Percentiles rank a stretch among this genome's conserved stretches.
Evolutionary conservation across 1,140 invertebrate species (phyloP).

Genomic region (Drosophila lacertosa): DNA sequence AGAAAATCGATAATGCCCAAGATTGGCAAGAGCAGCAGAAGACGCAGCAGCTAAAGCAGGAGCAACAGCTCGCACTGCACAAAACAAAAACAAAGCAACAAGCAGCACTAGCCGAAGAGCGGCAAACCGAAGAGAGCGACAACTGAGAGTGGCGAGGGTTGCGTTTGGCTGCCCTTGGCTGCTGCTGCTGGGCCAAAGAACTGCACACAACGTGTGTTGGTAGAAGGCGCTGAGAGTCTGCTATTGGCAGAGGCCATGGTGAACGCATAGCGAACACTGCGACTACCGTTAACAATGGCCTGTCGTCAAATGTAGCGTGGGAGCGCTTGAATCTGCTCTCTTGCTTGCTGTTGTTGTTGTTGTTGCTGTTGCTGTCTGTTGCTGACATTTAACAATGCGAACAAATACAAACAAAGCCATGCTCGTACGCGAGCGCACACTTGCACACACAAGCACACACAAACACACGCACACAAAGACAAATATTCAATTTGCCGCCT

Average conservation of each 20-base stretch:
- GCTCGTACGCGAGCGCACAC: conserved; percentile 12
- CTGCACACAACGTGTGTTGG: conserved; percentile 19
- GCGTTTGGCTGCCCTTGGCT: conserved; percentile 39
- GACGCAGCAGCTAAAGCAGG: conserved; percentile 28
- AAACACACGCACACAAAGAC: conserved; percentile 27
- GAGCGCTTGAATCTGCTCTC: conserved; percentile 28
- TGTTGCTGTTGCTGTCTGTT: conserved; percentile 19
- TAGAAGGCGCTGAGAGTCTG: conserved; percentile 28
- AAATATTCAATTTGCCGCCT: conserved; percentile 69
- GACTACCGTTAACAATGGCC: conserved; percentile 57
- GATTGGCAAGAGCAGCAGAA: conserved; percentile 56
- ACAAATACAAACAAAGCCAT: conserved; percentile 58
- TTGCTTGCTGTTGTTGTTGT: conserved; percentile 19
- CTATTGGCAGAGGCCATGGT: conserved; percentile 23
- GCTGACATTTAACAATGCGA: conserved; percentile 73
- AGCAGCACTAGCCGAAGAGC: conserved; percentile 31
- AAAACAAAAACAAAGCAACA: conserved; percentile 49
- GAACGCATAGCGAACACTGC: not conserved
- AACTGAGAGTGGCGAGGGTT: conserved; percentile 16
- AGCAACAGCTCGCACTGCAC: conserved; percentile 40
- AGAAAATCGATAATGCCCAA: conserved; percentile 59
- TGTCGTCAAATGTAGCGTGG: conserved; percentile 14
- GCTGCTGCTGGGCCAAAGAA: conserved; percentile 26
- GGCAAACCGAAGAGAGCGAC: not conserved
- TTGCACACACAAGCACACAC: conserved; percentile 11